phyloP scores from a whole-genome alignment of 2,113 vertebrate genomes.

The Cyprinus carpio region DNA sequence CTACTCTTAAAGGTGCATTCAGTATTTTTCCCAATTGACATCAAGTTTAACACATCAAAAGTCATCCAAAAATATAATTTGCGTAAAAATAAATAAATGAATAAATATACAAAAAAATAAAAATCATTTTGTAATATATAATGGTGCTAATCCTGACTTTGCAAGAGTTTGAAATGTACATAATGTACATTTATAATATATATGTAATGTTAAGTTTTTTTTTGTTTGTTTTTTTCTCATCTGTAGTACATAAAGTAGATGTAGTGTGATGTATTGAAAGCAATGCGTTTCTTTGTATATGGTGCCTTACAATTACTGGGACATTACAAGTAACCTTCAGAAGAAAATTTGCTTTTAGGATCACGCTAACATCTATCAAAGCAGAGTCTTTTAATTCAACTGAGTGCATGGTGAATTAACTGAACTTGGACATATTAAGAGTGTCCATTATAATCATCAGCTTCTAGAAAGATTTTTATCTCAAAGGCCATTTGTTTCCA shows the following conservation, averaged over 20 bases:
- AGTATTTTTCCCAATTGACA: too few relatives aligned
- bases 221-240: too few relatives aligned
- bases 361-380: constrained; percentile 33
- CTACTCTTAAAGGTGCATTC: too few relatives aligned
- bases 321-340: neutral
- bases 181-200: neutral
- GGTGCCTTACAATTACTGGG: constrained; percentile 23
- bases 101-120: too few relatives aligned
- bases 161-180: neutral
- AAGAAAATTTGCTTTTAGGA: constrained; percentile 11
- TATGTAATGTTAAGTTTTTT: too few relatives aligned
- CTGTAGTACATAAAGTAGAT: neutral
- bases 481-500: constrained; percentile 65
- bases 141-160: neutral
- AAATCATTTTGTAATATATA: too few relatives aligned
- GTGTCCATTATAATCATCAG: constrained; percentile 46
- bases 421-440: constrained; percentile 34
- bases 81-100: too few relatives aligned
- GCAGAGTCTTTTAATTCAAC: constrained; percentile 5
- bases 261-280: neutral
- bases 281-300: neutral
- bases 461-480: constrained; percentile 60
- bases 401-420: constrained; percentile 12
- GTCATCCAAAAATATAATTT: too few relatives aligned
- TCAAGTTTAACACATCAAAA: too few relatives aligned